A percentile compares a stretch with the other conserved stretches of the same genome.
These are phyloP conservation scores for Alosa alosa DNA, from an alignment of 2,113 vertebrate species.

Conservation along the genomic window DNA sequence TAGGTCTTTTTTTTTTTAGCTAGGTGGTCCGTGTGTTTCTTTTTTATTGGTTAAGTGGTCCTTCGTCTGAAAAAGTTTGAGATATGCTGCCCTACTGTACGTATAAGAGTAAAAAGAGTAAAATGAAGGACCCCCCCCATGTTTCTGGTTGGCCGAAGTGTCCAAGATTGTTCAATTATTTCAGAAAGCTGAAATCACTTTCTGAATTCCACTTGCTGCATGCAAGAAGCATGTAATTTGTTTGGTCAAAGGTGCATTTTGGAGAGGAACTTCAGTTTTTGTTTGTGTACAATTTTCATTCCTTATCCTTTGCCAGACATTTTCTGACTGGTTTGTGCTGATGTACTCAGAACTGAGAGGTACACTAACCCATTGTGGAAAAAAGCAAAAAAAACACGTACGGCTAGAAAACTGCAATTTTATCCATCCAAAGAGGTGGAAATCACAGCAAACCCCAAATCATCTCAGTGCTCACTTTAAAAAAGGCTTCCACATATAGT, in stretches of 20 bases:
- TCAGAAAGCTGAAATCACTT: not conserved
- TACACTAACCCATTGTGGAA: not conserved
- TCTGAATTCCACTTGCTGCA: not conserved
- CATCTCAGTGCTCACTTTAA: not conserved
- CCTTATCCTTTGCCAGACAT: not conserved
- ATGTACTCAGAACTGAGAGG: not conserved
- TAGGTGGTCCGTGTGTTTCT: no score
- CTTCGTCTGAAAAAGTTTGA: no score
- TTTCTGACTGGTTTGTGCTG: not conserved
- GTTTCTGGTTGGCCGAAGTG: not conserved
- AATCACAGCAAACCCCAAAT: not conserved
- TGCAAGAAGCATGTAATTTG: not conserved
- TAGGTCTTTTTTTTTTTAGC: no score
- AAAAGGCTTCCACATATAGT: not conserved
- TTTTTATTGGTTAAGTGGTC: no score
- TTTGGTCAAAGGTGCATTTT: constrained; percentile 2
- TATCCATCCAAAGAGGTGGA: not conserved
- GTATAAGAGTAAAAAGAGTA: not conserved
- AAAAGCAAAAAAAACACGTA: not conserved
- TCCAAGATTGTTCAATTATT: not conserved
- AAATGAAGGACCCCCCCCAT: not conserved
- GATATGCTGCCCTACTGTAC: no score
- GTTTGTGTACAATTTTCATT: constrained; percentile 17
- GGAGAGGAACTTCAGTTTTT: not conserved
- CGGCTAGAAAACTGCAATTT: not conserved